A percentile compares a stretch with the other conserved stretches of the same genome.
phyloP scores from a whole-genome alignment of 37 sponge, comb jelly and placozoan genomes.

The Lycopodina hypogea region DNA sequence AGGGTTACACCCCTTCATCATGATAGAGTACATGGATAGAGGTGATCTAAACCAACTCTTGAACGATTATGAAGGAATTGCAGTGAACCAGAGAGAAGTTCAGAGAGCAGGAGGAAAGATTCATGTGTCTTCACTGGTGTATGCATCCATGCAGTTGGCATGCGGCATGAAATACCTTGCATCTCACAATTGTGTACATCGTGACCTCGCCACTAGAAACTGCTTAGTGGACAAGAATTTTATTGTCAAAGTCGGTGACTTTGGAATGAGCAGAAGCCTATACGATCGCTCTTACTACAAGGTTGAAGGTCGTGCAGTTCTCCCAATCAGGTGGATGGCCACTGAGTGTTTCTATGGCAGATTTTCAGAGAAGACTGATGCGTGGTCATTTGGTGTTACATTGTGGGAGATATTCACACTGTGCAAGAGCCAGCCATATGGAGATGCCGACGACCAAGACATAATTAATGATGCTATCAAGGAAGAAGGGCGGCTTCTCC shows the following conservation, averaged over 20 bases:
- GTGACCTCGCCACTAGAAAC: constrained; percentile 85
- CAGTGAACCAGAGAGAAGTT: neutral
- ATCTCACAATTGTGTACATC: constrained; percentile 69
- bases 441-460: constrained; percentile 70
- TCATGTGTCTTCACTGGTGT: constrained; percentile 38
- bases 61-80: constrained; percentile 36
- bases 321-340: constrained; percentile 88
- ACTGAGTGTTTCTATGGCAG: constrained; percentile 80
- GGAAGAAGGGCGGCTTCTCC: constrained; percentile 7
- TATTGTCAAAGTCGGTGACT: constrained; percentile 80
- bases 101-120: constrained; percentile 5
- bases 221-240: constrained; percentile 79
- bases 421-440: constrained; percentile 65
- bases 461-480: constrained; percentile 70
- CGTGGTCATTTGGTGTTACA: constrained; percentile 79
- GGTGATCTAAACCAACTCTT: constrained; percentile 83
- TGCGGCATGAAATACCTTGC: constrained; percentile 83
- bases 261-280: constrained; percentile 85
- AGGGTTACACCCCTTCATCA: constrained; percentile 43
- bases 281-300: constrained; percentile 66
- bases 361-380: constrained; percentile 83
- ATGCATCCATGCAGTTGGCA: constrained; percentile 73
- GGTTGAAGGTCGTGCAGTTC: constrained; percentile 60
- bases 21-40: constrained; percentile 94
- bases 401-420: constrained; percentile 85